Evolutionary conservation across 2,888 invertebrate species (phyloP), one percentile per base, ranked within the genome.

Genomic region (Dinocampus coccinellae): DNA sequence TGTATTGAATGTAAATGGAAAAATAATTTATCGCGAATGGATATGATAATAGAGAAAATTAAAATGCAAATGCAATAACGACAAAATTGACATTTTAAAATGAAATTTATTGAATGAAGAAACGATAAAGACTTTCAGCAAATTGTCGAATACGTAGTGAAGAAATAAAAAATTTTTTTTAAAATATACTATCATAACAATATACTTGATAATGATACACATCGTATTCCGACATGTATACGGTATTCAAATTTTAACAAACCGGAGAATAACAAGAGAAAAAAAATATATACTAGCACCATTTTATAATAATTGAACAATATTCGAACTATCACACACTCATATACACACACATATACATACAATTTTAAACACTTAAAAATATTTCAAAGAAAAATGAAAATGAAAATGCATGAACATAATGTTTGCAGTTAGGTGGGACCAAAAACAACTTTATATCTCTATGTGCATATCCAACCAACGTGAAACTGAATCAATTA

Each of bases 391-490:
- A 24, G 67, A 63, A n/a, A 69, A 66, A 71, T 26, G 22, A 66
- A 69, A 72, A 69, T 76, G 80, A 79, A 81, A 81, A 83, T 83
- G 85, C 84, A 84, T 83, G 87, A 86, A 84, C 86, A 86, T 85
- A 85, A 85, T 83, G 85, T 87, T 86, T 87, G 87, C 85, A 86
- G 86, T 86, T 87, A 87, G 87, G 87, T 87, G 87, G 87, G 87
- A 87, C 87, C 87, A 87, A 87, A 87, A 87, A 87, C 82, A 84
- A 87, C 86, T 86, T 86, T 87, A 85, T 87, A 87, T 86, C 86
- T 87, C 84, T 87, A 85, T 86, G 85, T 86, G 87, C 86, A 87
- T 87, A 87, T 87, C 87, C 84, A 86, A 86, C 85, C 84, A 84
- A 85, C 85, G 83, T 86, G 86, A 87, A 87, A 86, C 86, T 86